Percentiles rank a stretch among this genome's conserved stretches.
Evolutionary conservation across 2,888 invertebrate genomes (phyloP).

Genomic region (Ceriagrion tenellum): DNA sequence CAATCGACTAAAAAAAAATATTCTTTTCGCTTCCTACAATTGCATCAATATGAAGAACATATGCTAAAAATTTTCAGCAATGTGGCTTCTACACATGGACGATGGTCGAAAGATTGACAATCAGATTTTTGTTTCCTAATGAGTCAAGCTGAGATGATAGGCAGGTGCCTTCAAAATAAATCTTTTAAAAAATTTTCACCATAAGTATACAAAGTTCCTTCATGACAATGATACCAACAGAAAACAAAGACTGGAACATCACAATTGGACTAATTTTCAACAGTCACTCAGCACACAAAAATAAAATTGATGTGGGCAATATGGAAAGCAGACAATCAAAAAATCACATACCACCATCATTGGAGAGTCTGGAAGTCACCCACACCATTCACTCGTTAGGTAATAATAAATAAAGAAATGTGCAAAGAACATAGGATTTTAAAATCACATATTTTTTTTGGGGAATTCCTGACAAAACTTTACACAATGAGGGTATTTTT

Average conservation of each 20-base stretch:
- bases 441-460: slow-evolving; percentile 10
- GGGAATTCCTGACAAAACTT: background rate
- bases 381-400: slow-evolving; percentile 48
- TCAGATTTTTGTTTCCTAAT: slow-evolving; percentile 38
- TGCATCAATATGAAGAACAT: slow-evolving; percentile 43
- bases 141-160: slow-evolving; percentile 46
- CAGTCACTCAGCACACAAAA: background rate
- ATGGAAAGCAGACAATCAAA: slow-evolving; percentile 51
- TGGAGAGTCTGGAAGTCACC: slow-evolving; percentile 25
- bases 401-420: slow-evolving; percentile 59
- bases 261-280: background rate
- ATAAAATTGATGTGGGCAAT: slow-evolving; percentile 2
- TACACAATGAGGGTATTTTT: background rate
- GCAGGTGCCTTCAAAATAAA: background rate
- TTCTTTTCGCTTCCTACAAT: slow-evolving; percentile 42
- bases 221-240: background rate
- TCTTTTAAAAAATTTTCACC: background rate
- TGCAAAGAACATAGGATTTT: slow-evolving; percentile 16
- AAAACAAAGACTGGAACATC: background rate
- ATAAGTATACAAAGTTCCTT: background rate
- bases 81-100: slow-evolving; percentile 48
- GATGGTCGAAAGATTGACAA: slow-evolving; percentile 40
- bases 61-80: slow-evolving; percentile 64
- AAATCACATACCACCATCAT: slow-evolving; percentile 40
- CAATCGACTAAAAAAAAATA: slow-evolving; percentile 53